Evolutionary conservation across 2,888 invertebrate genomes (phyloP).

Genomic region (Malthinus flaveolus): DNA sequence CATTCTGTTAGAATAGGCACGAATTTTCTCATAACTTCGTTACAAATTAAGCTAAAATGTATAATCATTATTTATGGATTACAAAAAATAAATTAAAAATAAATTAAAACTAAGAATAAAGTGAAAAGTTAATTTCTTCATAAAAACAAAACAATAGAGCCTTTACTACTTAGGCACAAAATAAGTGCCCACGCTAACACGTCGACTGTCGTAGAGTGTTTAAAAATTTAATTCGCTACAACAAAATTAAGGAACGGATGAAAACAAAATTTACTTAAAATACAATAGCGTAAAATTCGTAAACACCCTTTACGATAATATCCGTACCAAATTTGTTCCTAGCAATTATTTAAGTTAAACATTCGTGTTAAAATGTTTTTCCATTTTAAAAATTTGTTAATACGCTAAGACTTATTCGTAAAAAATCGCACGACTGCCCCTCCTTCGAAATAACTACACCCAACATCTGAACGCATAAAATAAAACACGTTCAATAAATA

Average conservation of each 20-base stretch:
- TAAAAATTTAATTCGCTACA: background rate
- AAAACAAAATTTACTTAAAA: conserved; percentile 7
- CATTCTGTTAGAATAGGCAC: conserved; percentile 51
- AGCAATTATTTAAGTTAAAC: conserved; percentile 32
- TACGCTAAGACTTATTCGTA: conserved; percentile 50
- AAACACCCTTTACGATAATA: background rate
- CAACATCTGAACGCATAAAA: conserved; percentile 35
- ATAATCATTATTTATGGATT: conserved; percentile 3
- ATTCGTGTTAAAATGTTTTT: conserved; percentile 31
- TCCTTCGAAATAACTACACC: conserved; percentile 28
- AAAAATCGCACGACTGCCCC: conserved; percentile 41
- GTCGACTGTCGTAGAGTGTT: conserved; percentile 9
- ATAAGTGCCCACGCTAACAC: conserved; percentile 50
- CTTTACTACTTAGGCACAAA: conserved; percentile 36
- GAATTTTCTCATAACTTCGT: conserved; percentile 49
- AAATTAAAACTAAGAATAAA: conserved; percentile 1
- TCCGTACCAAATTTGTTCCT: conserved; percentile 30
- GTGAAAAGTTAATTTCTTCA: background rate
- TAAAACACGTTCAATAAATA: conserved; percentile 41
- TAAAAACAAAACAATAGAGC: conserved; percentile 8
- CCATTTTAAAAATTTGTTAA: conserved; percentile 31
- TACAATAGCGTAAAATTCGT: background rate
- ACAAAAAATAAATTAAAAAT: conserved; percentile 16
- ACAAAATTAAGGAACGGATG: background rate
- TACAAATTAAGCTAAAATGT: conserved; percentile 33